These are phyloP conservation scores for Pseudorasbora parva DNA, from an alignment of 2,113 vertebrate genomes.

Conservation along the genomic window DNA sequence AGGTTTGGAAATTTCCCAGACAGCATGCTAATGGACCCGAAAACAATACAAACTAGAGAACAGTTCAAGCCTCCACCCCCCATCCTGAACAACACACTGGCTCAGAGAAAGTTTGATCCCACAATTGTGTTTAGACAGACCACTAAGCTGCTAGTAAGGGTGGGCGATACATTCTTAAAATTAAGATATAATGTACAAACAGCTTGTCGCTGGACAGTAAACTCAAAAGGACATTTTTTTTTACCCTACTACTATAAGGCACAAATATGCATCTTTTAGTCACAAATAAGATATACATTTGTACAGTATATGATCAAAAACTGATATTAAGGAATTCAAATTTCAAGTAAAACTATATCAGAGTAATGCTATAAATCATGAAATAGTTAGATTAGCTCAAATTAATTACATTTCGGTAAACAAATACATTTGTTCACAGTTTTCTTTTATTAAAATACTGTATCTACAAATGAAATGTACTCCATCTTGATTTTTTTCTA, in stretches of 20 bases:
- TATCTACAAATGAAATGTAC: not conserved
- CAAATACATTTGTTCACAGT: too few species aligned
- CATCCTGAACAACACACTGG: not conserved
- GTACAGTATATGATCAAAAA: not conserved
- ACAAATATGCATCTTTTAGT: not conserved
- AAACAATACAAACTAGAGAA: conserved; percentile 17
- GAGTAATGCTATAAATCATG: not conserved
- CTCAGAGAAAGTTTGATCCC: not conserved
- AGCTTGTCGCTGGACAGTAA: not conserved
- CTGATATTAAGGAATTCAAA: not conserved
- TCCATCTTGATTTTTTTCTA: not conserved
- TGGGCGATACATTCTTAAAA: not conserved
- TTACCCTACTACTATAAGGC: not conserved
- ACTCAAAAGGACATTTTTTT: not conserved
- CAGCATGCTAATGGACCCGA: conserved; percentile 45
- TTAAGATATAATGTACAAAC: not conserved
- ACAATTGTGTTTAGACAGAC: not conserved
- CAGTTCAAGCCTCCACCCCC: conserved; percentile 11
- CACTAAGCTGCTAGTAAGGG: not conserved
- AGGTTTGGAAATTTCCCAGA: conserved; percentile 22
- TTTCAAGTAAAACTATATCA: not conserved
- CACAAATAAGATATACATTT: not conserved
- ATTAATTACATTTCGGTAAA: too few species aligned
- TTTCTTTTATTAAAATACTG: too few species aligned
- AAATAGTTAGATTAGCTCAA: too few species aligned